phyloP scores from a whole-genome alignment of 2,113 vertebrate genomes.

The Nematolebias whitei region DNA sequence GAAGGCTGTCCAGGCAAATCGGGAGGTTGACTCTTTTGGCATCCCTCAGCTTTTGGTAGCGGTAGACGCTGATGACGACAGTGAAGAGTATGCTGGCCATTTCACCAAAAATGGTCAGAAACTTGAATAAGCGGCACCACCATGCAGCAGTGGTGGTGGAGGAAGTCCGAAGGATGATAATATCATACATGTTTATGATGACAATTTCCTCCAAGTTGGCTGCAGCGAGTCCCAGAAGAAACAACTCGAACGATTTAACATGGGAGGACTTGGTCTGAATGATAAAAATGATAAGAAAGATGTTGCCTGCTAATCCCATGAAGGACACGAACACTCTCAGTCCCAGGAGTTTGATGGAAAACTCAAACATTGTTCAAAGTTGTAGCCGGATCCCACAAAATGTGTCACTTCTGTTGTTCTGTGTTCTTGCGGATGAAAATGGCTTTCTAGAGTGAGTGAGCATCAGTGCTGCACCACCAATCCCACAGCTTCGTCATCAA shows the following conservation, averaged over 20 bases:
- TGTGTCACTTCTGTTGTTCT: not conserved
- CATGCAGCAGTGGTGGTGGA: accelerated
- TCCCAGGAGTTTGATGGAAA: slow-evolving; percentile 28
- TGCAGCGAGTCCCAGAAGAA: slow-evolving; percentile 69
- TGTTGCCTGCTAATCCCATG: slow-evolving; percentile 71
- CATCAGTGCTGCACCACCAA: slow-evolving; percentile 49
- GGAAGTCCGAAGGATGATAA: slow-evolving; percentile 13
- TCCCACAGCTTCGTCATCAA: slow-evolving; percentile 45
- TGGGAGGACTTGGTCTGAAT: slow-evolving; percentile 34
- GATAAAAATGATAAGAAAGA: slow-evolving; percentile 63
- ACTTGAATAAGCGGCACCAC: slow-evolving; percentile 63
- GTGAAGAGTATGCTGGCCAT: slow-evolving; percentile 76
- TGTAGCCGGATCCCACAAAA: not conserved
- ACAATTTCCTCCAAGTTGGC: slow-evolving; percentile 77
- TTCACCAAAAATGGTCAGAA: slow-evolving; percentile 66
- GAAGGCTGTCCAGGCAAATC: slow-evolving; percentile 67
- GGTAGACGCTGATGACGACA: slow-evolving; percentile 75
- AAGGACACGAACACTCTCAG: slow-evolving; percentile 61
- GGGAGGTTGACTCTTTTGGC: slow-evolving; percentile 51
- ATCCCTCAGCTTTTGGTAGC: slow-evolving; percentile 78
- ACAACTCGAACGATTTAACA: slow-evolving; percentile 76
- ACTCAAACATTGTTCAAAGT: slow-evolving; percentile 35
- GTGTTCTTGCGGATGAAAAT: not conserved
- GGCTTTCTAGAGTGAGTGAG: not conserved
- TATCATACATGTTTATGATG: slow-evolving; percentile 69